A percentile compares a stretch with the other conserved stretches of the same genome.
phyloP scores from a whole-genome alignment of 2,888 invertebrate genomes.

The Polia nebulosa region DNA sequence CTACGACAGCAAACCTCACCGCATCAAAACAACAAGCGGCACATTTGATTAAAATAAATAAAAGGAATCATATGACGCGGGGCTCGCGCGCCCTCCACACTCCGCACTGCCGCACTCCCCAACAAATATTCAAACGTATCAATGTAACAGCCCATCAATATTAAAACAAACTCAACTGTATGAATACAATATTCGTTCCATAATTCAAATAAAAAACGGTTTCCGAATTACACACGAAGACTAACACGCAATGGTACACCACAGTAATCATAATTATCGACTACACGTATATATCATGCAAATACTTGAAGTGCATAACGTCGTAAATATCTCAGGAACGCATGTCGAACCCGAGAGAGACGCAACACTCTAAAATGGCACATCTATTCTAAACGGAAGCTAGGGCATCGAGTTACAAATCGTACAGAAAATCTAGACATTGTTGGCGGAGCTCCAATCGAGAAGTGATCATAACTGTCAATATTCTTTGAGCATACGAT shows the following conservation, averaged over 20 bases:
- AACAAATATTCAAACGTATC: slow-evolving; percentile 67
- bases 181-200: slow-evolving; percentile 65
- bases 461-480: slow-evolving; percentile 91
- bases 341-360: slow-evolving; percentile 83
- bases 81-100: slow-evolving; percentile 49
- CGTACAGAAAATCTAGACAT: slow-evolving; percentile 87
- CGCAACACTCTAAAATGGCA: slow-evolving; percentile 85
- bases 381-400: slow-evolving; percentile 89
- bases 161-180: slow-evolving; percentile 71
- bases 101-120: slow-evolving; percentile 36
- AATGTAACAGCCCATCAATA: slow-evolving; percentile 71
- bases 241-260: slow-evolving; percentile 60
- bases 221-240: slow-evolving; percentile 62
- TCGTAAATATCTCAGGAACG: slow-evolving; percentile 85
- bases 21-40: slow-evolving; percentile 85
- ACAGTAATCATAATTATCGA: slow-evolving; percentile 62
- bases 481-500: slow-evolving; percentile 87
- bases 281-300: slow-evolving; percentile 68
- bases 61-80: slow-evolving; percentile 80
- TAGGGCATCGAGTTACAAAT: slow-evolving; percentile 88
- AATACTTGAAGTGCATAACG: slow-evolving; percentile 80
- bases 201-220: slow-evolving; percentile 61
- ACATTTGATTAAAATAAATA: slow-evolving; percentile 90
- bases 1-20: slow-evolving; percentile 82
- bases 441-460: slow-evolving; percentile 89